A percentile compares a stretch with the other conserved stretches of the same genome.
Evolutionary conservation across 1,140 invertebrate species (phyloP).

Genomic region (Zaprionus ornatus): DNA sequence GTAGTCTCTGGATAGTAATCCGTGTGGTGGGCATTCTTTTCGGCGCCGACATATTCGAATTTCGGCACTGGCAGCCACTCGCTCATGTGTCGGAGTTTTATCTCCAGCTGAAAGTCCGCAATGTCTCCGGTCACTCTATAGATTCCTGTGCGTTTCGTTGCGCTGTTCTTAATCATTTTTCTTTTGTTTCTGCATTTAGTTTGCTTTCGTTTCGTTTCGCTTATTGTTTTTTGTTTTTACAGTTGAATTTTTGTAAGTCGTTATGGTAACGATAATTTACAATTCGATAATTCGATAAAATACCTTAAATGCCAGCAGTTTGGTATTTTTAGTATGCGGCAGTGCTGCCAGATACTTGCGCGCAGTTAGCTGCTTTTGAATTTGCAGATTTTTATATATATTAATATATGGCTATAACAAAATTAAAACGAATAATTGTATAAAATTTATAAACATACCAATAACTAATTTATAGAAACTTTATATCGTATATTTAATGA

Average conservation of each 20-base stretch:
- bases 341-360: background rate
- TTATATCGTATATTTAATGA: background rate
- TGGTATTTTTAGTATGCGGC: slow-evolving; percentile 23
- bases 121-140: slow-evolving; percentile 85
- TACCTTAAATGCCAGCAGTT: background rate
- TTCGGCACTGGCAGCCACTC: slow-evolving; percentile 74
- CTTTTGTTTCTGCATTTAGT: background rate
- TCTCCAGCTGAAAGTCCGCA: slow-evolving; percentile 84
- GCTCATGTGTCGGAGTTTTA: slow-evolving; percentile 66
- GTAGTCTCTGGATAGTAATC: slow-evolving; percentile 35
- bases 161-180: slow-evolving; percentile 70
- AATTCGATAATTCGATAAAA: slow-evolving; percentile 10
- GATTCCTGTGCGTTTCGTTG: slow-evolving; percentile 81
- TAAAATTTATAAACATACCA: background rate
- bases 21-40: background rate
- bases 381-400: background rate
- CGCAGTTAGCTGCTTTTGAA: background rate
- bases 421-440: background rate
- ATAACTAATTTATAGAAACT: background rate
- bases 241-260: slow-evolving; percentile 33
- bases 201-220: background rate
- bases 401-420: too few relatives aligned
- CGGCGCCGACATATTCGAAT: slow-evolving; percentile 62
- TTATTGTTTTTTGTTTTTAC: slow-evolving; percentile 17
- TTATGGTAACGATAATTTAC: slow-evolving; percentile 48